Conservation (phyloP, 2,797 vertebrate species). For the Steatocranus sp. region DNA sequence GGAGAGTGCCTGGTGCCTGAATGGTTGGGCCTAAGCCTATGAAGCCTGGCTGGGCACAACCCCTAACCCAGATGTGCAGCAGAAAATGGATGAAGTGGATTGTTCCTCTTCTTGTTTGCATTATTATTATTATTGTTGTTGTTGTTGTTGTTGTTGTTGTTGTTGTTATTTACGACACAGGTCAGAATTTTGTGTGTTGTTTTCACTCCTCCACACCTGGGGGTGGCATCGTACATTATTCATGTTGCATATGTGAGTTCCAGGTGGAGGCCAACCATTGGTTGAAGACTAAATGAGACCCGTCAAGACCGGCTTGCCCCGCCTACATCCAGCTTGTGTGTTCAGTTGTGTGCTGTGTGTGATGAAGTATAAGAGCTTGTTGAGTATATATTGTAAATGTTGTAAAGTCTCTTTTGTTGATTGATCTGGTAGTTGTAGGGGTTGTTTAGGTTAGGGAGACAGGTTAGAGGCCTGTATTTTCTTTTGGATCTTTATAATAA, state of each 20-base stretch:
- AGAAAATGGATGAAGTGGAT: not conserved
- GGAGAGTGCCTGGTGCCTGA: not conserved
- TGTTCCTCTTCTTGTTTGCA: not conserved
- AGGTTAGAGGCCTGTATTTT: not conserved
- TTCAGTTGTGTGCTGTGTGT: not conserved
- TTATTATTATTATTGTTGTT: accelerated
- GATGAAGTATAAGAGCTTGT: not conserved
- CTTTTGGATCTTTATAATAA: not conserved
- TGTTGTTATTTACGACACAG: not conserved
- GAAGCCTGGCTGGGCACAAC: not conserved
- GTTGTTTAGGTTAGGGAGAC: not conserved
- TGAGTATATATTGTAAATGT: not conserved
- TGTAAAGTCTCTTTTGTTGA: not conserved
- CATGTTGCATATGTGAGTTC: not conserved
- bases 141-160: accelerated
- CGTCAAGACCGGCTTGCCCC: not conserved
- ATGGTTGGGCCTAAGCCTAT: not conserved
- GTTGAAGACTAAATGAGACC: not conserved
- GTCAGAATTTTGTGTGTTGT: not conserved
- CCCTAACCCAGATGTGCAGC: not conserved
- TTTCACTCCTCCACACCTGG: not conserved
- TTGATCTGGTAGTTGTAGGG: not conserved
- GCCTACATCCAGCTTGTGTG: not conserved
- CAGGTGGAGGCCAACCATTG: not conserved
- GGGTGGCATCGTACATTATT: not conserved